A percentile compares a stretch with the other conserved stretches of the same genome.
Evolutionary conservation across 2,113 vertebrate species (phyloP).

Genomic region (Myanophis thanlyinensis): DNA sequence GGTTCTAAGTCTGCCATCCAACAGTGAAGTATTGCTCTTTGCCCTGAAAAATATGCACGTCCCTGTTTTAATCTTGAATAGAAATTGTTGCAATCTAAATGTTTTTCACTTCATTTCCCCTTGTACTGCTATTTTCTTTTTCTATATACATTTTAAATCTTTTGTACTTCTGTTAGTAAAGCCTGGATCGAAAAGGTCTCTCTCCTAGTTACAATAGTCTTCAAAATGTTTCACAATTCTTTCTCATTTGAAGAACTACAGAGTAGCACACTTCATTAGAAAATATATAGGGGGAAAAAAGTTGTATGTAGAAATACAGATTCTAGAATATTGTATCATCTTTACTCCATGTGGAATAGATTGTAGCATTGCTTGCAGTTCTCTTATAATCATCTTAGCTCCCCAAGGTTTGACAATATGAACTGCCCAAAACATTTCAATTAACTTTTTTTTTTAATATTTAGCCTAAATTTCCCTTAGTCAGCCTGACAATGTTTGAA

Average conservation of each 20-base stretch:
- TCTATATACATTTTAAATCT: neutral
- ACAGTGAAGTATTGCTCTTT: neutral
- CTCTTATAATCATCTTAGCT: neutral
- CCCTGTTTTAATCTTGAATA: neutral
- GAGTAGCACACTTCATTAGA: neutral
- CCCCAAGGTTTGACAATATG: conserved; percentile 10
- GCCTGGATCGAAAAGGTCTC: neutral
- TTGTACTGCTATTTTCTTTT: neutral
- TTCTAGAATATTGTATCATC: neutral
- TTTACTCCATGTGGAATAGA: neutral
- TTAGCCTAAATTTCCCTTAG: neutral
- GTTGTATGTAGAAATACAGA: neutral
- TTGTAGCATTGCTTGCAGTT: neutral
- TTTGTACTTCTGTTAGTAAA: neutral
- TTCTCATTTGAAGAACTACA: neutral
- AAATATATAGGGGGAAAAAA: neutral
- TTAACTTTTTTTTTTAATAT: conserved; percentile 23
- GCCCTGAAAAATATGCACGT: neutral
- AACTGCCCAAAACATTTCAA: conserved; percentile 3
- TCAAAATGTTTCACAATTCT: neutral
- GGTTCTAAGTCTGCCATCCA: neutral
- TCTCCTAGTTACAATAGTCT: neutral
- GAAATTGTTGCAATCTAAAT: neutral
- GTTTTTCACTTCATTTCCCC: neutral
- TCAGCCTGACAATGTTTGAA: neutral